Evolutionary conservation across 2,113 vertebrate genomes (phyloP).

Genomic region (Melanerpes formicivorus): DNA sequence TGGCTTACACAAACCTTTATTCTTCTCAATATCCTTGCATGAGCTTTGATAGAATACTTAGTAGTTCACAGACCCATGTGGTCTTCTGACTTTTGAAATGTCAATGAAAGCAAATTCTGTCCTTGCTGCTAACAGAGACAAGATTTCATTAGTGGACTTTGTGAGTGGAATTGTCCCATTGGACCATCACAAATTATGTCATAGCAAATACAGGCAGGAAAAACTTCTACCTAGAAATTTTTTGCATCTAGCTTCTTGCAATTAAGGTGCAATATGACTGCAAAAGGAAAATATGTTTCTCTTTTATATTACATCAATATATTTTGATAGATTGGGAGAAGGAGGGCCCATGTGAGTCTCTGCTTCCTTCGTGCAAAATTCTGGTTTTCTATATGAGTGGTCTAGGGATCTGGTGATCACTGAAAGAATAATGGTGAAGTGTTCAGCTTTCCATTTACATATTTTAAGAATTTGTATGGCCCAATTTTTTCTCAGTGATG

Average conservation of each 20-base stretch:
- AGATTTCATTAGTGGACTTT: background rate
- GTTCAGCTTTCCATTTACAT: slow-evolving; percentile 1
- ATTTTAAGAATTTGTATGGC: background rate
- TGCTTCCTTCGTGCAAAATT: background rate
- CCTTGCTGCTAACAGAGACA: background rate
- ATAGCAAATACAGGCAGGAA: background rate
- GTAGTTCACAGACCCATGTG: background rate
- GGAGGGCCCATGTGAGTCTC: background rate
- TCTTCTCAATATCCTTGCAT: background rate
- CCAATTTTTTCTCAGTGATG: slow-evolving; percentile 11
- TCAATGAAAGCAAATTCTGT: background rate
- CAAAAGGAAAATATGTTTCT: background rate
- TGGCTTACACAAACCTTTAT: background rate
- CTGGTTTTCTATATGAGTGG: background rate
- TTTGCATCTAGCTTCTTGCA: background rate
- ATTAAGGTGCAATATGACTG: background rate
- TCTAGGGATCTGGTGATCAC: background rate
- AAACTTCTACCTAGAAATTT: background rate
- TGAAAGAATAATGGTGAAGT: background rate
- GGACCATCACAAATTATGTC: background rate
- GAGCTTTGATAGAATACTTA: background rate
- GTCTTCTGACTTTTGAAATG: background rate
- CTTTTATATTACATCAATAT: background rate
- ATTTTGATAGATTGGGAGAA: background rate
- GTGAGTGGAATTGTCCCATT: background rate